Conservation (phyloP, 2,797 vertebrate species). For the Pogoniulus pusillus region DNA sequence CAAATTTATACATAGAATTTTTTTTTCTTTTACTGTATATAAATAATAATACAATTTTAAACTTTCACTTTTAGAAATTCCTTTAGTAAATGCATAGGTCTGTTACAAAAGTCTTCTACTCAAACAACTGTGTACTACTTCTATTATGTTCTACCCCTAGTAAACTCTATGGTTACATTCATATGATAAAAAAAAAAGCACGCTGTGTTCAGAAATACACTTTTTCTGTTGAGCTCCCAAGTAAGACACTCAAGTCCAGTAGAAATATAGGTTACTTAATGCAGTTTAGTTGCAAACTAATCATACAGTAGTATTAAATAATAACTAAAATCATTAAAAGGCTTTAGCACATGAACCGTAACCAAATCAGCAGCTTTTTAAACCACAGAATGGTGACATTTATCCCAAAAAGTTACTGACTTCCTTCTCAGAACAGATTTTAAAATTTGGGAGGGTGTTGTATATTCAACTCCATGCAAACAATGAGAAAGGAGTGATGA, state of each 20-base stretch:
- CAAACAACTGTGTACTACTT: conserved; percentile 37
- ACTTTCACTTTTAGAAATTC: conserved; percentile 54
- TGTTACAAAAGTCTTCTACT: conserved; percentile 60
- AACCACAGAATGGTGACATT: background rate
- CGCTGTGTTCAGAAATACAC: conserved; percentile 23
- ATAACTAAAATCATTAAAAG: background rate
- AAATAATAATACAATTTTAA: conserved; percentile 43
- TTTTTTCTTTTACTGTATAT: conserved; percentile 50
- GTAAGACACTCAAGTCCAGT: conserved; percentile 22
- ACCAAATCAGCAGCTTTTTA: background rate
- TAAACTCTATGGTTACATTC: conserved; percentile 61
- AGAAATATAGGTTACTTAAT: conserved; percentile 34
- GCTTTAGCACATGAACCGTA: background rate
- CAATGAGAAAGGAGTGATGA: background rate
- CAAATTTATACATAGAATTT: conserved; percentile 36
- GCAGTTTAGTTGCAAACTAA: conserved; percentile 2
- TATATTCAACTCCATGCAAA: background rate
- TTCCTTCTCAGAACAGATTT: background rate
- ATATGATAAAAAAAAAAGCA: conserved; percentile 37
- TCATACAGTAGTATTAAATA: background rate
- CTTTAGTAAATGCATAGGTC: conserved; percentile 65
- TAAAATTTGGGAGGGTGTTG: background rate
- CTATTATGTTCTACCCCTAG: conserved; percentile 17
- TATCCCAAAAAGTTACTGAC: background rate
- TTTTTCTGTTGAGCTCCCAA: conserved; percentile 5